These are phyloP conservation scores for Dissostichus mawsoni DNA, from an alignment of 2,113 vertebrate genomes.

Conservation along the genomic window DNA sequence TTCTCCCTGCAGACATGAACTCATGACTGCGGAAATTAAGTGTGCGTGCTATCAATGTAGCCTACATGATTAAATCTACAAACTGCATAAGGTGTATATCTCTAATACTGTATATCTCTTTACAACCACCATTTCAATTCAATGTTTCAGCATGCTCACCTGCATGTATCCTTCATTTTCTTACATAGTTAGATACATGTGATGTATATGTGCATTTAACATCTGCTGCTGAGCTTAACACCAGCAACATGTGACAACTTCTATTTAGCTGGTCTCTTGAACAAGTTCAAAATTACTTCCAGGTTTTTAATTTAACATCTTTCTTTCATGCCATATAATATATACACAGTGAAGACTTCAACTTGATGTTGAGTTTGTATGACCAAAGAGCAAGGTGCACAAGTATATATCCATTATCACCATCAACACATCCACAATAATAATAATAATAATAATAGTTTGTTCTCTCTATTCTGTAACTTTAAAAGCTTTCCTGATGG, in stretches of 20 bases:
- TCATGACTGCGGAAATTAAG: conserved; percentile 49
- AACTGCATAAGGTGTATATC: neutral
- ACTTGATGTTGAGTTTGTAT: neutral
- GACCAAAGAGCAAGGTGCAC: neutral
- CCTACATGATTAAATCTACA: conserved; percentile 11
- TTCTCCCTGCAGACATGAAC: conserved; percentile 22
- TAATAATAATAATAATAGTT: neutral
- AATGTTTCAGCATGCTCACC: conserved; percentile 15
- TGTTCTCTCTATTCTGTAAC: conserved; percentile 13
- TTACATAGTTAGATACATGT: conserved; percentile 1
- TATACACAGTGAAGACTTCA: neutral
- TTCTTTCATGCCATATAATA: neutral
- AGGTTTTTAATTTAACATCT: conserved; percentile 4
- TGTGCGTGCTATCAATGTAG: conserved; percentile 2
- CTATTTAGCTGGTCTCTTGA: neutral
- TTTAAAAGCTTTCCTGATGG: neutral
- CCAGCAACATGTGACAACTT: neutral
- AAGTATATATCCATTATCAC: neutral
- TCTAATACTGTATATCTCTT: conserved; percentile 5
- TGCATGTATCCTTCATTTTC: conserved; percentile 16
- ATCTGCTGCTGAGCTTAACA: neutral
- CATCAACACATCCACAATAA: neutral
- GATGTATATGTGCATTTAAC: neutral
- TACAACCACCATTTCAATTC: conserved; percentile 5
- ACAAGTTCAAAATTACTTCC: neutral